Conservation (phyloP, 2,797 vertebrate genomes). For the Takifugu ocellatus region DNA sequence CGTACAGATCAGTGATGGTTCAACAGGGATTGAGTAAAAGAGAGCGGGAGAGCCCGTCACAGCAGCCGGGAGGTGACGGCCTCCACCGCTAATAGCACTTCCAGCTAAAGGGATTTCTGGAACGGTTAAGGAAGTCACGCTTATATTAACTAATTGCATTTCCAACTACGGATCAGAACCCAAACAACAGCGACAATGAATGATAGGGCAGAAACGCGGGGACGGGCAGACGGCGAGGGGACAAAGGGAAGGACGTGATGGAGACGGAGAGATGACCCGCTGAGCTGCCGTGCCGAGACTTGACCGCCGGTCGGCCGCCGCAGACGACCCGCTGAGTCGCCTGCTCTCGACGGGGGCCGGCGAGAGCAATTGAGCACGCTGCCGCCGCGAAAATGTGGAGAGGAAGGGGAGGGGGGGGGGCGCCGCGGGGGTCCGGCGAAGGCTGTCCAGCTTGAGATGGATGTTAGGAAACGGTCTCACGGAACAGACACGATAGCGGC, state of each 20-base stretch:
- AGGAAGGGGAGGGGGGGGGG: too few species aligned
- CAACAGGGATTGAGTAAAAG: slow-evolving; percentile 32
- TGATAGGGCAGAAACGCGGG: slow-evolving; percentile 20
- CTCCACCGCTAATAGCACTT: slow-evolving; percentile 4
- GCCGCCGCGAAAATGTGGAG: neutral
- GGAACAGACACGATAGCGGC: too few species aligned
- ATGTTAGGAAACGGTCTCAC: too few species aligned
- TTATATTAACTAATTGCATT: neutral
- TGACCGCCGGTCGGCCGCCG: slow-evolving; percentile 49
- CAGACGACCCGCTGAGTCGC: slow-evolving; percentile 52
- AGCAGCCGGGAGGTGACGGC: slow-evolving; percentile 12
- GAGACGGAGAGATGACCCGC: slow-evolving; percentile 37
- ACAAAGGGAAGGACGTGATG: slow-evolving; percentile 9
- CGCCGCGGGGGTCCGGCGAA: slow-evolving; percentile 2
- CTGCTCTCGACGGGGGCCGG: slow-evolving; percentile 39
- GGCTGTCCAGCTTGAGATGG: neutral
- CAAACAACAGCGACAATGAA: slow-evolving; percentile 12
- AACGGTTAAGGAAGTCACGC: neutral
- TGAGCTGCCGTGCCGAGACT: slow-evolving; percentile 43
- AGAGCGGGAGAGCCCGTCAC: slow-evolving; percentile 12
- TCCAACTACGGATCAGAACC: neutral
- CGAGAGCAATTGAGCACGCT: slow-evolving; percentile 40
- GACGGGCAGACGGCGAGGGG: slow-evolving; percentile 14
- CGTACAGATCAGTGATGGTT: slow-evolving; percentile 56
- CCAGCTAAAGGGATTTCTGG: slow-evolving; percentile 1